Percentiles rank a stretch among this genome's conserved stretches.
Conservation (phyloP, 35 echinoderm and acorn worm species). For the Patiria miniata region DNA sequence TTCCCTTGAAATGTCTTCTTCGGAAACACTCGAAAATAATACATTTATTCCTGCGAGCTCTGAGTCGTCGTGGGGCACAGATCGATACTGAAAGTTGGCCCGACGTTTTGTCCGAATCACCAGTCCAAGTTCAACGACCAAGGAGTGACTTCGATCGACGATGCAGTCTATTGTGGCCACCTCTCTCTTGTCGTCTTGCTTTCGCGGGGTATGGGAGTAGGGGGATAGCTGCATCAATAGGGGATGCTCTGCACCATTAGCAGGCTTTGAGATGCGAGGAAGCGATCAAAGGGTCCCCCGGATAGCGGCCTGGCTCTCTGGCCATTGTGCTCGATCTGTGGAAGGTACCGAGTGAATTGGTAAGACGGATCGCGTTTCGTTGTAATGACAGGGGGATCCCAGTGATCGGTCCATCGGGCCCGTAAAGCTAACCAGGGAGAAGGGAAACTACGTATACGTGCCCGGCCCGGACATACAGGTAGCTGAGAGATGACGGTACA, state of each 20-base stretch:
- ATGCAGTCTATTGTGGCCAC: not conserved
- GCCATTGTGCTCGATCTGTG: not conserved
- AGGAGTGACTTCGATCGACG: not conserved
- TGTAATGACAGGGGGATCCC: not conserved
- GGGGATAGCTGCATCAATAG: not conserved
- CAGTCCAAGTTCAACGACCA: slow-evolving; percentile 6
- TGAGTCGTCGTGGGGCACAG: not conserved
- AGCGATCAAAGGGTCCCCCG: not conserved
- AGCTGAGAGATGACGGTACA: no score
- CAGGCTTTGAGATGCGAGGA: slow-evolving; percentile 15
- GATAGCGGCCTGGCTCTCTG: not conserved
- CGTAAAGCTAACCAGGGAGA: not conserved
- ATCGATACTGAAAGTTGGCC: not conserved
- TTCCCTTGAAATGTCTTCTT: not conserved
- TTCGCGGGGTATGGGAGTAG: not conserved
- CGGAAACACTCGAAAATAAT: not conserved
- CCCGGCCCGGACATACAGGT: not conserved
- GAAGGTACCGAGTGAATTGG: not conserved
- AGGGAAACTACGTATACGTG: not conserved
- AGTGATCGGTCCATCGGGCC: not conserved
- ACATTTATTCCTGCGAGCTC: not conserved
- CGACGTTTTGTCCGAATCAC: not conserved
- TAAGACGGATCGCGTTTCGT: not conserved
- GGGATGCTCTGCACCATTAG: slow-evolving; percentile 21
- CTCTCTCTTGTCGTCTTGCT: not conserved